A percentile compares a stretch with the other conserved stretches of the same genome.
Conservation (phyloP, 2,888 invertebrate species). For the Trissolcus japonicus region DNA sequence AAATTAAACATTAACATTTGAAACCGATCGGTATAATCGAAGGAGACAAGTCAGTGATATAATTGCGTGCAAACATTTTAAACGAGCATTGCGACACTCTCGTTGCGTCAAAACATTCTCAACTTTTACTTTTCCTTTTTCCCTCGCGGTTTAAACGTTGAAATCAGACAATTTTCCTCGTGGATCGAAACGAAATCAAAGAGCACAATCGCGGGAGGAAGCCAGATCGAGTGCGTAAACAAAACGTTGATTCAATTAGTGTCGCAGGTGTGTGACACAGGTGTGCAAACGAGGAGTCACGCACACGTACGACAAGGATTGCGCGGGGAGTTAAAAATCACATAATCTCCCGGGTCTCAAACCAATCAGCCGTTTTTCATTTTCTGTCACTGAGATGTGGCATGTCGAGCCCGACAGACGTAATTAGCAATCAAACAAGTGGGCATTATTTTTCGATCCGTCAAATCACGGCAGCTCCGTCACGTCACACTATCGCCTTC, state of each 20-base stretch:
- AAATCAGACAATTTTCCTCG: neutral
- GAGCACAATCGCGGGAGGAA: too few species aligned
- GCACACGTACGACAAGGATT: neutral
- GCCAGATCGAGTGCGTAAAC: conserved; percentile 7
- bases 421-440: too few species aligned
- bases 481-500: neutral
- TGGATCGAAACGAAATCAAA: neutral
- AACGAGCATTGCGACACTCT: conserved; percentile 16
- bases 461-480: conserved; percentile 3
- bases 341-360: too few species aligned
- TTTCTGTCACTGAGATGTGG: neutral
- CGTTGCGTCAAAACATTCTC: conserved; percentile 25
- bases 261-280: neutral
- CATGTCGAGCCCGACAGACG: too few species aligned
- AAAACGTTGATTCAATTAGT: conserved; percentile 23
- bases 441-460: conserved; percentile 5
- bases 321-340: neutral
- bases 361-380: neutral
- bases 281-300: neutral
- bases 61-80: conserved; percentile 28
- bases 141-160: neutral
- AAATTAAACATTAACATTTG: too few species aligned
- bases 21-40: neutral
- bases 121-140: conserved; percentile 17
- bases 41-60: conserved; percentile 17